phyloP scores from a whole-genome alignment of 2,113 vertebrate species.

The Gavia stellata region DNA sequence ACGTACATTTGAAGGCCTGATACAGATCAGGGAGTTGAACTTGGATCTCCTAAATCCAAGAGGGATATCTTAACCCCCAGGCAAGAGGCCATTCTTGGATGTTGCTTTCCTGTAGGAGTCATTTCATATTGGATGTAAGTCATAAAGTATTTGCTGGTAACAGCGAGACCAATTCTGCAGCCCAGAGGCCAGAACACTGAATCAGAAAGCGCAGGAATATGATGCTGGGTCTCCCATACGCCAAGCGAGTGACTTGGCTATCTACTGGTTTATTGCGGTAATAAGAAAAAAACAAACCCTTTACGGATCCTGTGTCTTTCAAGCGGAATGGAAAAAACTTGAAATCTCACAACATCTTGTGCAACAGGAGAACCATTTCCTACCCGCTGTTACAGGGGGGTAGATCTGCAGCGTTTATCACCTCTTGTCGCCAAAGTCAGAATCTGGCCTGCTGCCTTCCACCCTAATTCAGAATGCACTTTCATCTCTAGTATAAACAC shows the following conservation, averaged over 20 bases:
- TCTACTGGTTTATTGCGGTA: background rate
- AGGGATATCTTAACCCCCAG: background rate
- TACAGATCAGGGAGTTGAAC: background rate
- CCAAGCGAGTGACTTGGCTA: background rate
- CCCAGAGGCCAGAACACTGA: background rate
- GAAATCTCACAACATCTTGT: background rate
- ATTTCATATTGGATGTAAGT: background rate
- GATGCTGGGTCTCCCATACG: background rate
- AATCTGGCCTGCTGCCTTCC: conserved; percentile 46
- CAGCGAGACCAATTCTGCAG: background rate
- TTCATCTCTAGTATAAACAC: conserved; percentile 67
- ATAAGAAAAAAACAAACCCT: background rate
- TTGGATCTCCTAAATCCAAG: background rate
- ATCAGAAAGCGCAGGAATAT: background rate
- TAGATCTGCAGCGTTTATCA: conserved; percentile 26
- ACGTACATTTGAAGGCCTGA: background rate
- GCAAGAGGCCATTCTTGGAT: background rate
- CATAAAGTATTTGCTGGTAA: background rate
- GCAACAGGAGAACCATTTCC: conserved; percentile 16
- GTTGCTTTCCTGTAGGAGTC: background rate
- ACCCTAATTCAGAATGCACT: conserved; percentile 56
- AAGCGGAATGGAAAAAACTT: background rate
- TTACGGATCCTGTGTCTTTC: background rate
- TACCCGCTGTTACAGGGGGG: background rate
- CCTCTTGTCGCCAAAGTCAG: conserved; percentile 40